Percentiles rank a stretch among this genome's conserved stretches.
These are phyloP conservation scores for Phalacrocorax carbo DNA, from an alignment of 2,113 vertebrate species.

Conservation along the genomic window DNA sequence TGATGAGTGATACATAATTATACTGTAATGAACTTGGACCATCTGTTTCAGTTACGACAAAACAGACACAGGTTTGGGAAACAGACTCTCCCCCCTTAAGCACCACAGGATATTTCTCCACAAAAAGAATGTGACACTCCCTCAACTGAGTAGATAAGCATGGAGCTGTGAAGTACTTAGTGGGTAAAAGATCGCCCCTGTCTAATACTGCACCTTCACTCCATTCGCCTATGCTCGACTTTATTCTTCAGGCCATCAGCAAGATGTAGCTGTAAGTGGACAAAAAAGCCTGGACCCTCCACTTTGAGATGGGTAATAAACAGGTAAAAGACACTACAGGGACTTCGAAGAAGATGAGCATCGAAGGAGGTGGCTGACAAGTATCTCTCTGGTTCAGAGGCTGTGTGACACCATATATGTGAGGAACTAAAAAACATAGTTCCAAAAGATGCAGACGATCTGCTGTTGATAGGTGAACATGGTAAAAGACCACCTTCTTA, in stretches of 20 bases:
- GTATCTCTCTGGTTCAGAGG: not conserved
- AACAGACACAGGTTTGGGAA: not conserved
- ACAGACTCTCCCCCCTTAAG: not conserved
- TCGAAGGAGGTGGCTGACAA: not conserved
- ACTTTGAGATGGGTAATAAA: not conserved
- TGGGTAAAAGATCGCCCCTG: not conserved
- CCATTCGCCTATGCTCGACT: not conserved
- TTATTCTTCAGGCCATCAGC: not conserved
- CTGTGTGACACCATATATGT: fast-evolving
- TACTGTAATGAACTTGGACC: not conserved
- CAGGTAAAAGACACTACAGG: not conserved
- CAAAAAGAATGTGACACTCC: not conserved
- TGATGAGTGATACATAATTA: not conserved
- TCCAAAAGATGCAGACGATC: not conserved
- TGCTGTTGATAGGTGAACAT: not conserved
- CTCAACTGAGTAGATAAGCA: not conserved
- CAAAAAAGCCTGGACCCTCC: not conserved
- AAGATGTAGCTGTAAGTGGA: not conserved
- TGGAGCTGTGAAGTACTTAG: not conserved
- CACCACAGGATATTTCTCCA: not conserved
- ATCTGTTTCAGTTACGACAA: not conserved
- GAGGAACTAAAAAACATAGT: not conserved
- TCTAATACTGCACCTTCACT: not conserved
- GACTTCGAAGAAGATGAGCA: not conserved
- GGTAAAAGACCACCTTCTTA: not conserved